Base-by-base conservation (phyloP, 2,888 invertebrate species). In the Archaeoteleia sp. region DNA sequence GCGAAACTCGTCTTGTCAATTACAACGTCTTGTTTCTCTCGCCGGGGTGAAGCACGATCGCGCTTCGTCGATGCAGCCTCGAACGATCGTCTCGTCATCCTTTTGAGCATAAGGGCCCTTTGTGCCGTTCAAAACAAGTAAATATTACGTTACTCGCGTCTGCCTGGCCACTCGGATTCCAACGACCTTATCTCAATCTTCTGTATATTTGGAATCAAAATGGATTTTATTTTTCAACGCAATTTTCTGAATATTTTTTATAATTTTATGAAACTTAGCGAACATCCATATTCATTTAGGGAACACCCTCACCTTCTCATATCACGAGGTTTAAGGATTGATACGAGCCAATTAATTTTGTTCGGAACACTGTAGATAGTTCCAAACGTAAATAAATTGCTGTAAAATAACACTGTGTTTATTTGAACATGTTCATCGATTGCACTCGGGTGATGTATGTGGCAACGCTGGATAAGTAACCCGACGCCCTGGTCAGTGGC, bases 1-100 rank as follows among this genome's bases (percentile, higher is more conserved):
- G 12, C 37, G 43, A 40, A 63, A 63, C 55, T 55, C 55, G 55
- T 55, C 62, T 34, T 49, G 62, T 53, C 62, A 55, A 63, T 63
- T 54, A 54, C 40, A 46, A 62, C 54, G 62, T 62, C 46, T 62
- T 62, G 53, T 45, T 54, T 62, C 62, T 54, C 45, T 37, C 32
- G 23, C 25, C 10, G 29, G 27, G 27, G 40, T 25, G 30, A 23
- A 37, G 37, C 42, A 29, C 34, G 2, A 4, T 20, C 20, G 20
- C 20, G 2, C 30, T 42, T 29, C 43, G 39, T 45, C 51, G 51
- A 39, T 51, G 42, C 43, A 60, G 49, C 29, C 49, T 43, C 29
- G 53, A 46, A 46, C 29, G 61, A 40, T 53, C 53, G 53, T 61
- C 46, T 5, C 20, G 3, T 20, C 5, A 34, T 23, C 40, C 43